Conservation (phyloP, 1,140 invertebrate genomes). For the Ectropis grisescens region DNA sequence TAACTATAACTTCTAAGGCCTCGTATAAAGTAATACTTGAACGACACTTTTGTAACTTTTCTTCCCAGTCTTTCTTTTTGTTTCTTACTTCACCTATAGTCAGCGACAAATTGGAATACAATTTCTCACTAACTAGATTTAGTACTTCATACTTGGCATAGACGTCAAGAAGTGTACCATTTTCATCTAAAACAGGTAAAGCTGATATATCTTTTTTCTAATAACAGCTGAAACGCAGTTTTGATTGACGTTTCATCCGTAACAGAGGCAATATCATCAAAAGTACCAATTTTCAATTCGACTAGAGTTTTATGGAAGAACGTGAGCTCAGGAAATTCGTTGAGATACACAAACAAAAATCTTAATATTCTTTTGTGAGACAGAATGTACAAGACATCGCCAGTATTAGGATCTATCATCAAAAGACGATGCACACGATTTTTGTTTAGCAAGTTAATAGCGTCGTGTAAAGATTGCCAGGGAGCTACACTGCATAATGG, state of each 20-base stretch:
- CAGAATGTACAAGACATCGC: constrained; percentile 58
- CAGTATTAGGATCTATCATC: constrained; percentile 49
- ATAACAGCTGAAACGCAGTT: constrained; percentile 49
- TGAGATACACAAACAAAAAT: constrained; percentile 60
- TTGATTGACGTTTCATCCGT: constrained; percentile 48
- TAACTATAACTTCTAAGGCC: constrained; percentile 69
- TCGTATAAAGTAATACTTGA: constrained; percentile 65
- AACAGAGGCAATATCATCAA: constrained; percentile 48
- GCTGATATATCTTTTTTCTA: constrained; percentile 60
- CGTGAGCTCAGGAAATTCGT: constrained; percentile 61
- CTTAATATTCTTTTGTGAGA: constrained; percentile 62
- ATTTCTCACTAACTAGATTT: constrained; percentile 61
- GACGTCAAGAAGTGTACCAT: constrained; percentile 49
- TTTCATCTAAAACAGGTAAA: constrained; percentile 53
- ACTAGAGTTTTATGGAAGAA: constrained; percentile 54
- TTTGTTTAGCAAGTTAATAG: constrained; percentile 55
- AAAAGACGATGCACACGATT: constrained; percentile 55
- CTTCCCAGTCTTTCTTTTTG: constrained; percentile 68
- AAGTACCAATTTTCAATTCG: constrained; percentile 60
- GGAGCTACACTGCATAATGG: constrained; percentile 47
- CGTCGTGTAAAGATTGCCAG: constrained; percentile 59
- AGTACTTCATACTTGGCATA: constrained; percentile 65
- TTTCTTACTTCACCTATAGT: constrained; percentile 56
- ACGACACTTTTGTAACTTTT: constrained; percentile 64
- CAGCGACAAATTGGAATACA: constrained; percentile 57